Evolutionary conservation across 2,888 invertebrate species (phyloP).

Genomic region (Lordiphosa fenestrarum): DNA sequence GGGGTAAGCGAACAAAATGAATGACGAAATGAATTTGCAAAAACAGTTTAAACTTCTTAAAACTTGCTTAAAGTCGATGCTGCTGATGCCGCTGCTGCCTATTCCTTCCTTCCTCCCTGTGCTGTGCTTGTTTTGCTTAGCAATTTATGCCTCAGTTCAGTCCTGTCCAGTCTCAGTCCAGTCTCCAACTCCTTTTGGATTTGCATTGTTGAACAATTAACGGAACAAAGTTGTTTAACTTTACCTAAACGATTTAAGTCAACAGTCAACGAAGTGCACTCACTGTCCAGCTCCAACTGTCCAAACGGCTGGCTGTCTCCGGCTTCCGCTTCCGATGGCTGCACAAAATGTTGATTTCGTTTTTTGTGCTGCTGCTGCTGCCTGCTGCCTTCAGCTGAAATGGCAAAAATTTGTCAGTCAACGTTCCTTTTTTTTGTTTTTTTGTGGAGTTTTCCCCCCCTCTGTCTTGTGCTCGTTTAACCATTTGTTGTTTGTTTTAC

Average conservation of each 20-base stretch:
- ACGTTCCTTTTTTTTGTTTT: slow-evolving; percentile 14
- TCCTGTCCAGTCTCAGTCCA: too few relatives aligned
- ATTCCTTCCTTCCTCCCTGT: background rate
- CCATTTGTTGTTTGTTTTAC: slow-evolving; percentile 23
- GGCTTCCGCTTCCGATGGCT: slow-evolving; percentile 67
- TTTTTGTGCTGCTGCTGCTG: slow-evolving; percentile 6
- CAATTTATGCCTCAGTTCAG: slow-evolving; percentile 39
- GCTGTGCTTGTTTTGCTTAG: slow-evolving; percentile 12
- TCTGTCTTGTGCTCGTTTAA: slow-evolving; percentile 7
- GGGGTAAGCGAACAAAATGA: background rate
- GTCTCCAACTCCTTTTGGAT: slow-evolving; percentile 12
- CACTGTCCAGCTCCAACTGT: slow-evolving; percentile 14
- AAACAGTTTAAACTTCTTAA: slow-evolving; percentile 6
- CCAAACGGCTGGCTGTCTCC: slow-evolving; percentile 22
- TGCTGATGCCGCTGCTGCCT: too few relatives aligned
- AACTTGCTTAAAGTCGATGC: too few relatives aligned
- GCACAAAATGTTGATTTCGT: slow-evolving; percentile 28
- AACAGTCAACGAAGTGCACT: slow-evolving; percentile 51
- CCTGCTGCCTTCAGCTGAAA: slow-evolving; percentile 46
- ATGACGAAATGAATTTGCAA: slow-evolving; percentile 5
- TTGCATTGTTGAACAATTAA: slow-evolving; percentile 73
- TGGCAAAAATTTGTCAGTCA: slow-evolving; percentile 59
- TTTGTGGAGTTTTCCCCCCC: background rate
- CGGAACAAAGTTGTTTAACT: slow-evolving; percentile 74
- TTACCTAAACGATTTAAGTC: slow-evolving; percentile 75